Evolutionary conservation across 2,797 vertebrate species (phyloP), one percentile per base, ranked within the genome.

Genomic region (Tokudaia tokunoshimensis): DNA sequence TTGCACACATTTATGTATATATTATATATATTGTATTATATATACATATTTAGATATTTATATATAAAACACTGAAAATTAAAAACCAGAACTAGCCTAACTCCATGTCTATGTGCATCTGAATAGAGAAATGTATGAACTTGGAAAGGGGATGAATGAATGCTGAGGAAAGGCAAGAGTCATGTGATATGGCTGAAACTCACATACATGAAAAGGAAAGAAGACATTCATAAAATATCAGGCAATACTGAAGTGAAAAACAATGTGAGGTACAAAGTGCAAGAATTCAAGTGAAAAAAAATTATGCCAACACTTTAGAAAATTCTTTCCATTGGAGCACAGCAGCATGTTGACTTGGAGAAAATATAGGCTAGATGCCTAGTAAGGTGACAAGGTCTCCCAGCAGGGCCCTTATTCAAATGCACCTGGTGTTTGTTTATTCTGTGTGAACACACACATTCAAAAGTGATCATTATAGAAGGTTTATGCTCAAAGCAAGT

Each of bases 351-450:
- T 85, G 26, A 37, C 12, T 57, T 34, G 37, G 12, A 61, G 41
- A 37, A 85, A 19, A 22, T 7, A 13, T 65, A 4, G 24, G 17
- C 4, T 12, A n/a, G 11, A 26, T 4, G 29, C 50, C 82, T 50
- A 12, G 13, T 29, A 24, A 8, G 19, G 59, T 15, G 26, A 70
- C 3, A 0, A 0, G 13, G 0, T 26, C 29, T n/a, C 31, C 13
- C 12, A 85, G 11, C 2, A 61, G 87, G 2, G 31, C 8, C 20
- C 37, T 59, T 79, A 44, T 7, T 94, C 59, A 78, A 63, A 44
- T 47, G 20, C 20, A 70, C 17, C 12, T 59, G 34, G 6, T 13
- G 47, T 8, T n/a, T 79, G 47, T 86, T 44, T 44, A 57, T 9
- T 72, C 15, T 24, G 12, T 14, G 13, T 4, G 6, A 1, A 55